Evolutionary conservation across 2,113 vertebrate genomes (phyloP).

Genomic region (Zeus faber): DNA sequence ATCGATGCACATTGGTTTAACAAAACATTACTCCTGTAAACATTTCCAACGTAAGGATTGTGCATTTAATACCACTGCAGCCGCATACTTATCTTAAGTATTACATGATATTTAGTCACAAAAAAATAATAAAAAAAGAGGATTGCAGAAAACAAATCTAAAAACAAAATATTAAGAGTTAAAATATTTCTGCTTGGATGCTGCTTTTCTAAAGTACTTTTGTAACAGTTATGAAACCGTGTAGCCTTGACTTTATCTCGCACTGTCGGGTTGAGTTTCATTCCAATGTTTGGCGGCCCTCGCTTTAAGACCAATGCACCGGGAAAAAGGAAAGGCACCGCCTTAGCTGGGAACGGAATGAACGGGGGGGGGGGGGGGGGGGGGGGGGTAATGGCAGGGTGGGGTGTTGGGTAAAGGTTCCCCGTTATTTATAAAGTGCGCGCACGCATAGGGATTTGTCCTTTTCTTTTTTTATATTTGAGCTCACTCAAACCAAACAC

Average conservation of each 20-base stretch:
- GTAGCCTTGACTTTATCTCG: too few relatives aligned
- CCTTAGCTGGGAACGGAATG: conserved; percentile 1
- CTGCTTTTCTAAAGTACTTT: conserved; percentile 44
- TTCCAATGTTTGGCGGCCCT: neutral
- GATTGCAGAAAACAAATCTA: conserved; percentile 48
- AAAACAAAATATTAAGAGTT: too few relatives aligned
- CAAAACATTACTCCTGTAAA: conserved; percentile 71
- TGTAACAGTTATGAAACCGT: too few relatives aligned
- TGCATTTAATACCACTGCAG: conserved; percentile 61
- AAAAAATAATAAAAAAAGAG: neutral
- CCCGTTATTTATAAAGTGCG: neutral
- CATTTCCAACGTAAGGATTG: conserved; percentile 69
- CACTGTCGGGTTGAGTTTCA: too few relatives aligned
- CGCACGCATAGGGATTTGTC: neutral
- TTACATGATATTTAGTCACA: conserved; percentile 38
- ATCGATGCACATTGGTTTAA: conserved; percentile 64
- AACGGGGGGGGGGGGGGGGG: too few relatives aligned
- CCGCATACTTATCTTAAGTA: conserved; percentile 56
- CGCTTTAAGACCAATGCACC: too few relatives aligned
- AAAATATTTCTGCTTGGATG: too few relatives aligned
- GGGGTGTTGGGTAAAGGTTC: too few relatives aligned
- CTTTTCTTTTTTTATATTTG: neutral
- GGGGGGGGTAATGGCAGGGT: too few relatives aligned
- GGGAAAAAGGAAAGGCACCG: conserved; percentile 31
- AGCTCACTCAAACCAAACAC: neutral